These are phyloP conservation scores for Diploscapter pachys DNA, from an alignment of 1,140 invertebrate species.

Conservation along the genomic window DNA sequence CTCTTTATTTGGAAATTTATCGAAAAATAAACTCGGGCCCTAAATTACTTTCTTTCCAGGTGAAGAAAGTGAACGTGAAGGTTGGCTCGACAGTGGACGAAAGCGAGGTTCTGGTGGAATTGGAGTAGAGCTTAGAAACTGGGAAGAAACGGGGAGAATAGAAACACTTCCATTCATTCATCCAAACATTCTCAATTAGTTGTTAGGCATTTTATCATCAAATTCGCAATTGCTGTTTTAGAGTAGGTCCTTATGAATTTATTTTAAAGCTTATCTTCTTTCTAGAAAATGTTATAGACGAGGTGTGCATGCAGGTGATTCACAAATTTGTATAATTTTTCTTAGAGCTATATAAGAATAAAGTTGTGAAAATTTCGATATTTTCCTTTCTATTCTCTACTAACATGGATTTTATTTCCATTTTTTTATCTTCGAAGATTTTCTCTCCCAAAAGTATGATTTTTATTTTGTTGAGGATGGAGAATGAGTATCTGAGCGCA, in stretches of 20 bases:
- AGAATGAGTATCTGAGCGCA: too few relatives aligned
- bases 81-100: slow-evolving; percentile 70
- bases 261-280: neutral
- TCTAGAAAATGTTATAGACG: neutral
- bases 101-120: slow-evolving; percentile 68
- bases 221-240: neutral
- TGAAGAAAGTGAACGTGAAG: slow-evolving; percentile 68
- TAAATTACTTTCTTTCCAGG: slow-evolving; percentile 45
- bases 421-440: neutral
- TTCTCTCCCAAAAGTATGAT: too few relatives aligned
- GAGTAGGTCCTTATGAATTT: neutral
- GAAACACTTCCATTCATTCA: neutral
- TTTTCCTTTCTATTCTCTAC: neutral
- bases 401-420: neutral
- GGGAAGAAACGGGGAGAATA: neutral
- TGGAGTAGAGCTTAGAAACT: slow-evolving; percentile 62
- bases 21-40: too few relatives aligned
- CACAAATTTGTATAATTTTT: too few relatives aligned
- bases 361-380: neutral
- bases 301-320: neutral
- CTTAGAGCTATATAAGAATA: too few relatives aligned
- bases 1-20: too few relatives aligned
- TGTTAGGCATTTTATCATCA: neutral
- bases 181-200: neutral
- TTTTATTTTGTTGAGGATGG: too few relatives aligned